Evolutionary conservation across 92 coral and sea anemone genomes (phyloP), one percentile per base, ranked within the genome.

Genomic region (Palythoa grandiflora): DNA sequence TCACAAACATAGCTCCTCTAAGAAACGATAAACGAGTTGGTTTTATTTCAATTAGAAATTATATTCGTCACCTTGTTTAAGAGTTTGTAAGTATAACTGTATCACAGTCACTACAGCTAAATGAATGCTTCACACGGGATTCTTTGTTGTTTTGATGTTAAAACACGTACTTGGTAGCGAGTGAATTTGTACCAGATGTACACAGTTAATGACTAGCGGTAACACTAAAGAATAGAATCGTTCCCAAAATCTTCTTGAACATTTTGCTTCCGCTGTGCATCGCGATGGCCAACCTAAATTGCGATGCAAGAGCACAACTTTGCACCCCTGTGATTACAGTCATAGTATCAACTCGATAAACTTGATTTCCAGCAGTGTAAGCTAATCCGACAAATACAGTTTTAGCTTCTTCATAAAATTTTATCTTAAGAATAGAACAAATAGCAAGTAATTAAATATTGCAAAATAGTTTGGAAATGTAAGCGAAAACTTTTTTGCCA

Each of bases 171-270:
- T 17, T n/a, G 75, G 57, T 47, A 81, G 21, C 53, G 13, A 47
- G 75, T 63, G 44, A 81, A 81, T 81, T 68, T 68, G 71, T 81
- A 66, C 86, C 86, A 81, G 86, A 81, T 81, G 86, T 81, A 65
- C 39, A 81, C 1, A 81, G 60, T 66, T 81, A 81, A 71, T 81
- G 86, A 81, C 61, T 81, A 17, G 75, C 86, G 76, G 61, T 81
- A 81, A 37, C 63, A 61, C 55, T 8, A 65, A 68, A 71, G 75
- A 81, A 81, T 65, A 61, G 40, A 81, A 81, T 51, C 55, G 75
- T 81, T 65, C 40, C 75, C 86, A 20, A 65, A 81, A 68, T 17
- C 83, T 57, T 77, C 40, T 10, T 55, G 8, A 75, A 21, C 75
- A 21, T 16, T 61, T 81, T 81, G 68, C 61, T 35, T 81, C 76